phyloP scores from a whole-genome alignment of 2,888 invertebrate genomes.

The Harpagoxenus sublaevis region DNA sequence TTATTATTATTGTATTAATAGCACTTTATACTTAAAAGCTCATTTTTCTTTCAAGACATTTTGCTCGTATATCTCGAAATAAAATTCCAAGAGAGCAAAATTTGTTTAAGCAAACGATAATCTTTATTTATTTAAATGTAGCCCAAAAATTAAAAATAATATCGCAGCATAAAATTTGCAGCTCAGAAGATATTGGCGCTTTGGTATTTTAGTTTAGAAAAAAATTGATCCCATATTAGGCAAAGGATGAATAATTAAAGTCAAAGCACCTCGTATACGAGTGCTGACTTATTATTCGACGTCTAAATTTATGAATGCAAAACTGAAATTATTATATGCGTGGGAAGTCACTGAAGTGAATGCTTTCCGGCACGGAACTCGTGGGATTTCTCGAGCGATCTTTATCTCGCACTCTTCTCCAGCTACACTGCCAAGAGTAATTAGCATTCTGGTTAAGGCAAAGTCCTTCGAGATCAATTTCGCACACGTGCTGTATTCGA shows the following conservation, averaged over 20 bases:
- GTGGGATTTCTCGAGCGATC: constrained; percentile 68
- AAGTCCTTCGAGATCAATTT: constrained; percentile 30
- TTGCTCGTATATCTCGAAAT: background rate
- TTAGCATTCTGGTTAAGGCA: constrained; percentile 24
- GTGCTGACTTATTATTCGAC: constrained; percentile 26
- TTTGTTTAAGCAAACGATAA: background rate
- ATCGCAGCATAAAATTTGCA: background rate
- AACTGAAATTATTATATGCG: constrained; percentile 65
- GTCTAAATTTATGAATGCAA: constrained; percentile 48
- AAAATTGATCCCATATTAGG: background rate
- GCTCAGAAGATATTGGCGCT: background rate
- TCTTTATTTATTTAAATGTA: background rate
- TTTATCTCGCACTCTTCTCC: constrained; percentile 63
- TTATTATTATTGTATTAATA: no score
- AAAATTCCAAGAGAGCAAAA: background rate
- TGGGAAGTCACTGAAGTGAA: constrained; percentile 69
- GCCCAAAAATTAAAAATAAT: background rate
- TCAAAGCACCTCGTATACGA: background rate
- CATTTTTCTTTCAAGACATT: background rate
- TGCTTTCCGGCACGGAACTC: constrained; percentile 68
- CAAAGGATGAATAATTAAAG: constrained; percentile 13
- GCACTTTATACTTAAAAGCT: background rate
- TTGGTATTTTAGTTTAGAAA: background rate
- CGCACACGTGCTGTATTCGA: constrained; percentile 27
- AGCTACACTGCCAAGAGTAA: constrained; percentile 29